Base-by-base conservation (phyloP, 1,140 invertebrate species). In the Drosophila burlai region DNA sequence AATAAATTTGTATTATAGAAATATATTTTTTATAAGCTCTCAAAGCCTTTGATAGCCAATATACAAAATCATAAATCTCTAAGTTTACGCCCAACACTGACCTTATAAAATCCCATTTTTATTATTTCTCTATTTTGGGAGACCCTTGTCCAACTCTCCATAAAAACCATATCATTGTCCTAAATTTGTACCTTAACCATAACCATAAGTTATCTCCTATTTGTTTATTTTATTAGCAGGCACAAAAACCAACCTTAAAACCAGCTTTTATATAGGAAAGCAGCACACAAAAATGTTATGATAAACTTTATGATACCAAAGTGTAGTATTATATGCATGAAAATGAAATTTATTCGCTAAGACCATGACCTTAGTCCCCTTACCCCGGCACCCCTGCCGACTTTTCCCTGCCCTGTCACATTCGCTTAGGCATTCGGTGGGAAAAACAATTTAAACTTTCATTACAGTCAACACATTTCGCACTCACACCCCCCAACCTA, bases 371-470 rank as follows among this genome's bases (percentile, higher is more conserved):
- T 61, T 45, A 63, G 50, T 26, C 15, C 36, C n/a, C 8, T 40
- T 36, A 58, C 40, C 24, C 3, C 29, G 11, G 18, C 26, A 63
- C 46, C 49, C 60, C 72, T 42, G 43, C 21, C 54, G 36, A 13
- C 13, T 59, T 47, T 43, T 45, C 65, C 26, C 38, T 21, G 21
- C 64, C 38, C 21, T 16, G 61, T 50, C 64, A 71, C 62, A 84
- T 73, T 77, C 71, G 79, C 40, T 72, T 71, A 64, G 64, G 73
- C 52, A 67, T 64, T 55, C 61, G 24, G 64, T 49, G 55, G 65
- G 38, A 69, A 82, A 85, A 86, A 85, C 82, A 86, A 86, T 86
- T 85, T 86, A 81, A 85, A 85, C 78, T 86, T 85, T 85, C 82
- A 85, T 86, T 86, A 82, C 82, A 69, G 63, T 63, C 81, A 81